Evolutionary conservation across 2,888 invertebrate species (phyloP), one percentile per base, ranked within the genome.

Genomic region (Sesia apiformis): DNA sequence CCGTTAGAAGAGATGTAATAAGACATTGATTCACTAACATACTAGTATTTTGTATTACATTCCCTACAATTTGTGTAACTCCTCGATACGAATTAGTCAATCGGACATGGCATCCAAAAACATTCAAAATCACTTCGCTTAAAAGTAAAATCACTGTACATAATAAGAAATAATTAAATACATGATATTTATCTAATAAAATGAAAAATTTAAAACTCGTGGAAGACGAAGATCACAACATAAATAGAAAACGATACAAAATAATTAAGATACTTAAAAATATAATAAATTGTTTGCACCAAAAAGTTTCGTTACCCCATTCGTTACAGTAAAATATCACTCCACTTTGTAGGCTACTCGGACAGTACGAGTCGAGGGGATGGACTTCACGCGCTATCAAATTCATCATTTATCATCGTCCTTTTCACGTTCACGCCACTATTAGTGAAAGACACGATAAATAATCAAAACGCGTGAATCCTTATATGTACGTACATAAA

Each of bases 141-240:
- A 67, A 68, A 57, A 70, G 59, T 72, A 74, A 55, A 76, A 74
- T 74, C 74, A 73, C 78, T 79, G 70, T 81, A 81, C 81, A 81
- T 62, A 63, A 67, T 75, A 57, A 64, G 67, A 78, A 74, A 77
- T 74, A 69, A 66, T 72, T 69, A 79, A 80, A 81, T 84, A 84
- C 76, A 78, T 75, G 72, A 72, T 66, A 64, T 72, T 66, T 64
- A 67, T 78, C 78, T 76, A 75, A 76, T 76, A 76, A 78, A 74
- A 79, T 69, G 71, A 76, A 76, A 74, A 70, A 67, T 72, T 74
- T 72, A 65, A 80, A 79, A 83, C 73, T 76, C 69, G 70, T 89
- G 89, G 89, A 89, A 89, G 89, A 88, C 89, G 73, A 80, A 87
- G 81, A 88, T 89, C 89, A 89, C 88, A 88, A 88, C 84, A 84